phyloP scores from a whole-genome alignment of 2,888 invertebrate species.

The Belgica antarctica region DNA sequence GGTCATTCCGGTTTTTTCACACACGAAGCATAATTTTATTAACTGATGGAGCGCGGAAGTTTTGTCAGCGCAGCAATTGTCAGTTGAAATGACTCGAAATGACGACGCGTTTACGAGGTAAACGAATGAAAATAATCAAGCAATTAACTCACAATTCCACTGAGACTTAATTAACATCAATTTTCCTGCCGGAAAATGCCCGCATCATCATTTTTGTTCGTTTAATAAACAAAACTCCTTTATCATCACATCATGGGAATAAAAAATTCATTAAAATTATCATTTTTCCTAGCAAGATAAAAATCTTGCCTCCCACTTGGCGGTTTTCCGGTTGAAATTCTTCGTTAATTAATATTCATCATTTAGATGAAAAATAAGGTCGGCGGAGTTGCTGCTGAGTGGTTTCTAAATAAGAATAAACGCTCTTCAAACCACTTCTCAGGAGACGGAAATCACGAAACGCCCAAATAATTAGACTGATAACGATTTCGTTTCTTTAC shows the following conservation, averaged over 20 bases:
- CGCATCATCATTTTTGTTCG: constrained; percentile 19
- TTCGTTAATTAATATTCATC: constrained; percentile 14
- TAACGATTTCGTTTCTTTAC: too few relatives aligned
- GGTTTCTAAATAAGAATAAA: too few relatives aligned
- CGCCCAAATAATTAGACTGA: too few relatives aligned
- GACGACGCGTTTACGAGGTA: too few relatives aligned
- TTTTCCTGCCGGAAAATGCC: constrained; percentile 17
- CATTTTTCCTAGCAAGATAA: constrained; percentile 10
- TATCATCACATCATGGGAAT: constrained; percentile 23
- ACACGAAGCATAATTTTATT: neutral
- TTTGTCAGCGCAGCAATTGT: neutral
- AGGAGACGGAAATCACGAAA: too few relatives aligned
- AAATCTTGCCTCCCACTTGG: neutral
- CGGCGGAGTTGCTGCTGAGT: neutral
- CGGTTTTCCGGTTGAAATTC: neutral
- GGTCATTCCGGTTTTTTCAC: constrained; percentile 15
- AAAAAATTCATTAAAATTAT: constrained; percentile 41
- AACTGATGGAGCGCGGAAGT: neutral
- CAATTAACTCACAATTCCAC: constrained; percentile 22
- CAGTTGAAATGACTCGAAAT: neutral
- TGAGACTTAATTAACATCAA: constrained; percentile 41
- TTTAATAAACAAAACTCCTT: constrained; percentile 21
- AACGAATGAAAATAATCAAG: constrained; percentile 38
- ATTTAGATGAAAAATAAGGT: constrained; percentile 1
- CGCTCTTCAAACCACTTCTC: too few relatives aligned